These are phyloP conservation scores for Bombyx mandarina DNA, from an alignment of 1,140 invertebrate species.

Conservation along the genomic window DNA sequence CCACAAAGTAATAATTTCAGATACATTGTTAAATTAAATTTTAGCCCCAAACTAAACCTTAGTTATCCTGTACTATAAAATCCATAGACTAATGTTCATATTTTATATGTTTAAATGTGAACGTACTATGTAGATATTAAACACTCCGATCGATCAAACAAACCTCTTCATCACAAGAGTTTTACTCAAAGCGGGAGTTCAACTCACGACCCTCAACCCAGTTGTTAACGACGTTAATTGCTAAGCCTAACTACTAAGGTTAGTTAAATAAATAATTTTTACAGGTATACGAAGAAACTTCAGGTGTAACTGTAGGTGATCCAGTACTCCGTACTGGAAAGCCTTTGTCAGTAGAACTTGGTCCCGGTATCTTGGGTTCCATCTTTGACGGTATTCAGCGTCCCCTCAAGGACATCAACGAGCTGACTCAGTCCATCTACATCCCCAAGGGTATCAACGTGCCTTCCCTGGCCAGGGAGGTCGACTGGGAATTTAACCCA, in stretches of 20 bases:
- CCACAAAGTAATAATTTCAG: too few species aligned
- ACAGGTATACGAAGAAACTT: conserved; percentile 99
- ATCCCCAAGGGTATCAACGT: conserved; percentile 99
- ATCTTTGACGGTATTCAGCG: conserved; percentile 99
- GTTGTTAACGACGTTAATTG: too few species aligned
- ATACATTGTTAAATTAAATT: too few species aligned
- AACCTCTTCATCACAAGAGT: too few species aligned
- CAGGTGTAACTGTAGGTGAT: conserved; percentile 99
- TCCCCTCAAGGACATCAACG: conserved; percentile 96
- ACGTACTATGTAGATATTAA: too few species aligned
- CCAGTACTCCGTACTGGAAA: conserved; percentile 98
- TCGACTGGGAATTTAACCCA: conserved; percentile 95
- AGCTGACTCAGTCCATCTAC: conserved; percentile 96
- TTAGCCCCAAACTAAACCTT: too few species aligned
- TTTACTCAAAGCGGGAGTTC: too few species aligned
- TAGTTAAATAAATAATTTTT: background rate
- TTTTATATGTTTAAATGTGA: too few species aligned
- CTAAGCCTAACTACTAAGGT: background rate
- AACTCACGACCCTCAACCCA: too few species aligned
- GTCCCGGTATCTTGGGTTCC: conserved; percentile 98
- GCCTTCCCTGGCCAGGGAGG: conserved; percentile 87
- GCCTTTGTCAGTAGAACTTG: conserved; percentile 97
- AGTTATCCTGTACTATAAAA: too few species aligned
- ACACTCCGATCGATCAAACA: too few species aligned
- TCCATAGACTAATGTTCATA: too few species aligned